Conservation (phyloP, 1,140 invertebrate genomes). For the Anastatus disparis region DNA sequence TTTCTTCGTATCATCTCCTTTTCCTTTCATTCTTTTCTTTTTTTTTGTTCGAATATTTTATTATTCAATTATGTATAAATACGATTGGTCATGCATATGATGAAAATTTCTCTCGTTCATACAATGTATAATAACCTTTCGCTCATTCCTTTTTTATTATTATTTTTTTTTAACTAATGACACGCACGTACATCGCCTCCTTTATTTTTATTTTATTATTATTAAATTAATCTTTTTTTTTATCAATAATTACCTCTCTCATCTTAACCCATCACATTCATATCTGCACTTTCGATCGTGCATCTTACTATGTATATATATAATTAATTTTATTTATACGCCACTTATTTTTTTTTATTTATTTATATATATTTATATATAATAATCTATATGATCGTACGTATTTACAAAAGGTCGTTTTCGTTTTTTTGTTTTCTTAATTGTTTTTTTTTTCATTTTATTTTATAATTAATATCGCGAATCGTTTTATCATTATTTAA, state of each 20-base stretch:
- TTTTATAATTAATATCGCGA: slow-evolving; percentile 59
- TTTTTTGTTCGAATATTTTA: neutral
- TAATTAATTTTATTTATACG: too few relatives aligned
- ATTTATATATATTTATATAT: slow-evolving; percentile 35
- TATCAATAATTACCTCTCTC: too few relatives aligned
- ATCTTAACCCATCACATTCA: neutral
- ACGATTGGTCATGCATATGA: slow-evolving; percentile 28
- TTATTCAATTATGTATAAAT: slow-evolving; percentile 9
- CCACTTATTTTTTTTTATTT: too few relatives aligned
- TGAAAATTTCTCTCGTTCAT: slow-evolving; percentile 16
- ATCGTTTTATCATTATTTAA: slow-evolving; percentile 56
- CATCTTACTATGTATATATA: neutral
- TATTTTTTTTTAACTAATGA: neutral
- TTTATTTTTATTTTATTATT: neutral
- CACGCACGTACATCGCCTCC: neutral
- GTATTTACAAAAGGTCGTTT: slow-evolving; percentile 61
- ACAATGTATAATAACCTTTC: neutral
- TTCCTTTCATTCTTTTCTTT: neutral
- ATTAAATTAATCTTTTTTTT: too few relatives aligned
- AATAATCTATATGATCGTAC: slow-evolving; percentile 54
- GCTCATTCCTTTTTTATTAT: slow-evolving; percentile 11
- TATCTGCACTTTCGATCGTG: slow-evolving; percentile 9
- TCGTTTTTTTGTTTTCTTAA: slow-evolving; percentile 55
- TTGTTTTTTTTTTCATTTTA: too few relatives aligned
- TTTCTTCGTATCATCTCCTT: too few relatives aligned